Evolutionary conservation across 2,113 vertebrate genomes (phyloP), one percentile per base, ranked within the genome.

Genomic region (Spea bombifrons): DNA sequence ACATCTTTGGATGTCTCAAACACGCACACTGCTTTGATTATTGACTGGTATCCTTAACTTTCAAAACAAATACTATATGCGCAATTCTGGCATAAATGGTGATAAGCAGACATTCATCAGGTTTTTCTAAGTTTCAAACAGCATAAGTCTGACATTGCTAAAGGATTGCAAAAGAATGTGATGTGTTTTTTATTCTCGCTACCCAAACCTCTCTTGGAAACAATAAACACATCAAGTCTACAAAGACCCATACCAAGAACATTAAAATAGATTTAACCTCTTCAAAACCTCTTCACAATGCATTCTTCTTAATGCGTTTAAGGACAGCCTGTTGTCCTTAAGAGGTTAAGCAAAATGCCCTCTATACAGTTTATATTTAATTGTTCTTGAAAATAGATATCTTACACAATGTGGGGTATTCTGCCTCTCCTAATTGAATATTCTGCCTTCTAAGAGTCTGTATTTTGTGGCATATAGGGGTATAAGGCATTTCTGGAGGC

Each of bases 341-440:
- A 30, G 30, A 2, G 30, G 30, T 77, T 77, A 66, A 49, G 75
- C 75, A 63, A 53, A 61, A 66, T 48, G 48, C 53, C 55, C 46
- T 66, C 71, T 47, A 71, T 46, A 50, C 75, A 30, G 71, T 77
- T 77, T 67, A 77, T 77, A 77, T 77, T 71, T 61, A 77, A 77
- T 71, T 77, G 45, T 64, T 71, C 55, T 57, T 71, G 67, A 3
- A 77, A 67, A 77, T 77, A 71, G 67, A 50, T 46, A 70, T 48
- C 17, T 61, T 70, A 77, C 55, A 70, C 75, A 71, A 61, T 48
- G 64, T 46, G 50, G 67, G 75, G 71, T 66, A 77, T 30, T 30
- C 30, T 2, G 30, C 30, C 30, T 30, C 30, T 30, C 30, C 30
- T 30, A 30, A 30, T 30, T 30, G 30, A 30, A 30, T 30, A 1